phyloP scores from a whole-genome alignment of 2,888 invertebrate species.

The Hetaerina titia region DNA sequence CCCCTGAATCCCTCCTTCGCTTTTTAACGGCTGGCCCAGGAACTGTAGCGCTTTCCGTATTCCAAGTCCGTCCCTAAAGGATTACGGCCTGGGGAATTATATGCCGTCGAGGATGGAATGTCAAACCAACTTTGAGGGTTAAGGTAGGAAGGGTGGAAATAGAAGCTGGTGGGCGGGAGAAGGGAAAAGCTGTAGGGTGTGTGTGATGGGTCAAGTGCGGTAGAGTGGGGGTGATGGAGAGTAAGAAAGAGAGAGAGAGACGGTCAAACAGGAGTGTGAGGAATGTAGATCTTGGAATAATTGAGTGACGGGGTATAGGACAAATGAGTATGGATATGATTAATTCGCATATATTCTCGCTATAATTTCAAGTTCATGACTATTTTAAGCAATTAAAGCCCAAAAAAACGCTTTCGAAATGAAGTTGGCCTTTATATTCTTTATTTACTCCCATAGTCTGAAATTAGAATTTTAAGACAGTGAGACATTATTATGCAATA shows the following conservation, averaged over 20 bases:
- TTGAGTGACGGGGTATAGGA: neutral
- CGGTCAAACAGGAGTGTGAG: neutral
- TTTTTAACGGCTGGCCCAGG: constrained; percentile 28
- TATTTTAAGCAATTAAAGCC: neutral
- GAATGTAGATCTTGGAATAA: neutral
- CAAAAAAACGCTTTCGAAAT: no score
- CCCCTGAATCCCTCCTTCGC: neutral
- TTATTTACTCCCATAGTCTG: no score
- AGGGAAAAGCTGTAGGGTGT: neutral
- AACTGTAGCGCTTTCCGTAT: constrained; percentile 46
- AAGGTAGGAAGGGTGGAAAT: neutral
- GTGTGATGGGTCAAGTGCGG: neutral
- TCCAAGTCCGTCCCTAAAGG: constrained; percentile 52
- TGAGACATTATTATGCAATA: no score
- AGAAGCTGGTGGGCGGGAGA: neutral
- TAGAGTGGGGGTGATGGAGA: neutral
- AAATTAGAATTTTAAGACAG: no score
- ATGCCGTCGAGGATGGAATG: constrained; percentile 62
- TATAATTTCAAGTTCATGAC: neutral
- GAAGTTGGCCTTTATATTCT: no score
- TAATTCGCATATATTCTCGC: neutral
- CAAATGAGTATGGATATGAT: neutral
- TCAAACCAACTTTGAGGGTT: constrained; percentile 56
- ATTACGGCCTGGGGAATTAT: constrained; percentile 61
- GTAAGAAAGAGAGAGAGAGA: neutral